Percentiles rank a stretch among this genome's conserved stretches.
Evolutionary conservation across 1,140 invertebrate species (phyloP).

Genomic region (Hylaeus volcanicus): DNA sequence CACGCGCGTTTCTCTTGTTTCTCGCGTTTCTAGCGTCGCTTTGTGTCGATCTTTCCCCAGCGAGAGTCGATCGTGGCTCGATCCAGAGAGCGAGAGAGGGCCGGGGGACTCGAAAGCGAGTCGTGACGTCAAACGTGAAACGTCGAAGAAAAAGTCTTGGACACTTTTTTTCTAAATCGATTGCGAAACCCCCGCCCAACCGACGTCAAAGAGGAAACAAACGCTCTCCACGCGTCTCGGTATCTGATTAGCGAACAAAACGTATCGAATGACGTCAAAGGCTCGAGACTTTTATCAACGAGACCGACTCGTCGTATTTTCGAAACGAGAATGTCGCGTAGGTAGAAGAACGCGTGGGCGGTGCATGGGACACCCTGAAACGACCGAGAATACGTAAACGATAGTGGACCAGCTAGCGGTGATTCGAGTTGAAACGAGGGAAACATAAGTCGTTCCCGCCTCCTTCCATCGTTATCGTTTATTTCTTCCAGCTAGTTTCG

Average conservation of each 20-base stretch:
- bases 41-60: not conserved
- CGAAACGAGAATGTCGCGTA: slow-evolving; percentile 9
- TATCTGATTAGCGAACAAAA: slow-evolving; percentile 25
- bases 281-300: not conserved
- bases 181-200: not conserved
- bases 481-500: no score
- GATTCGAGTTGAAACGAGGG: no score
- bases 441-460: not conserved
- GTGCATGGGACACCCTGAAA: not conserved
- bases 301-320: not conserved
- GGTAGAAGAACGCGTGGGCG: not conserved
- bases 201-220: slow-evolving; percentile 43
- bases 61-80: not conserved
- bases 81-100: not conserved
- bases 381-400: not conserved
- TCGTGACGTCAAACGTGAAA: slow-evolving; percentile 31
- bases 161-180: slow-evolving; percentile 14
- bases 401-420: not conserved
- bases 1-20: slow-evolving; percentile 29
- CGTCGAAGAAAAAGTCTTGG: slow-evolving; percentile 3
- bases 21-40: not conserved
- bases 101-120: not conserved
- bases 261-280: slow-evolving; percentile 27
- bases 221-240: not conserved
- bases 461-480: no score